These are phyloP conservation scores for Drosophila nasuta DNA, from an alignment of 1,140 invertebrate genomes.

Conservation along the genomic window DNA sequence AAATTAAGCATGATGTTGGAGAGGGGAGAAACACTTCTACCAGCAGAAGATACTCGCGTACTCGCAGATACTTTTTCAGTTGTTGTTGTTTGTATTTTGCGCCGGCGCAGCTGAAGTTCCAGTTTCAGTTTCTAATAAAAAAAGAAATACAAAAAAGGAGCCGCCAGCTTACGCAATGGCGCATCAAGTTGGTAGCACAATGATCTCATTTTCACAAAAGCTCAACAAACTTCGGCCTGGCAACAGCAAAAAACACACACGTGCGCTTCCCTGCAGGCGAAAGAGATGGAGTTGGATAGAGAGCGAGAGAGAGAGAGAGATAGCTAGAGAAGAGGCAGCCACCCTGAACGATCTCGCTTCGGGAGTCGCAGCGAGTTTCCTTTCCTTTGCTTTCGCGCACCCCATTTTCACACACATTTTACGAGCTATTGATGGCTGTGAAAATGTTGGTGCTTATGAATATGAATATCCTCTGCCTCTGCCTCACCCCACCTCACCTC, in stretches of 20 bases:
- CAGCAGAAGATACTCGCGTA: constrained; percentile 24
- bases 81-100: not conserved
- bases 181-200: constrained; percentile 34
- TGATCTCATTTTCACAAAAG: constrained; percentile 53
- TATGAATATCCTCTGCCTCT: constrained; percentile 59
- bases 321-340: constrained; percentile 38
- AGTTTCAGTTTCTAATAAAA: constrained; percentile 47
- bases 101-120: constrained; percentile 37
- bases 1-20: constrained; percentile 12
- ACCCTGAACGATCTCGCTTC: constrained; percentile 56
- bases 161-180: constrained; percentile 49
- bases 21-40: constrained; percentile 7
- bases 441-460: constrained; percentile 71
- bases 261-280: constrained; percentile 46
- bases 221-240: constrained; percentile 49
- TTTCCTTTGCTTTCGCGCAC: constrained; percentile 38
- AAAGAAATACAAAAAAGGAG: constrained; percentile 26
- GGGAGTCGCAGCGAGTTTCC: not conserved
- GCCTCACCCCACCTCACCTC: not conserved
- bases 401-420: constrained; percentile 77
- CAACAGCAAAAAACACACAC: constrained; percentile 62
- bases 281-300: not conserved
- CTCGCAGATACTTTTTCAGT: constrained; percentile 21
- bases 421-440: constrained; percentile 77
- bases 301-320: constrained; percentile 13